Conservation (phyloP, 1,140 invertebrate species). For the Saxidomus purpurata region DNA sequence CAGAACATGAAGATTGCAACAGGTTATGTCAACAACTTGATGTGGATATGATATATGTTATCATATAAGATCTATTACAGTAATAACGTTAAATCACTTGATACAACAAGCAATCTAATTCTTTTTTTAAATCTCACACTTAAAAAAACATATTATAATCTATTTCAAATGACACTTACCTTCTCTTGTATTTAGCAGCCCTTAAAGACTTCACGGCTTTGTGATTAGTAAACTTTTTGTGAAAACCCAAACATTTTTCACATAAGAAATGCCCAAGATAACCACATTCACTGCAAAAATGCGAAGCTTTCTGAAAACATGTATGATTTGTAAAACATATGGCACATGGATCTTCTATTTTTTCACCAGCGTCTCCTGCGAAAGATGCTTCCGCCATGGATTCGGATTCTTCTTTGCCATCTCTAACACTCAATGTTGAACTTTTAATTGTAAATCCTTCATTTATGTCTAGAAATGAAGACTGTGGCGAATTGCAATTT, state of each 20-base stretch:
- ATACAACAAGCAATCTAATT: too few relatives aligned
- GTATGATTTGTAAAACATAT: not conserved
- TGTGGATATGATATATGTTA: too few relatives aligned
- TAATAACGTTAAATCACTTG: too few relatives aligned
- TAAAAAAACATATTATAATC: too few relatives aligned
- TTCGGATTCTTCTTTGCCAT: not conserved
- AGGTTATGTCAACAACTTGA: too few relatives aligned
- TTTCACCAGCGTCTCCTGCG: not conserved
- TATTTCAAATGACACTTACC: not conserved
- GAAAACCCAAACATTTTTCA: not conserved
- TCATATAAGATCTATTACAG: too few relatives aligned
- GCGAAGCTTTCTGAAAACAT: not conserved
- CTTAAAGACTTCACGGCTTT: not conserved
- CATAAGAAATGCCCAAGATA: not conserved
- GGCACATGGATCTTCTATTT: not conserved
- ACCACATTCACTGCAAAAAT: not conserved
- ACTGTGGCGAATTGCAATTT: too few relatives aligned
- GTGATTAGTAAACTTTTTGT: not conserved
- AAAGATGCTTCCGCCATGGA: not conserved
- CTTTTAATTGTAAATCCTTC: too few relatives aligned
- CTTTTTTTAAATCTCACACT: too few relatives aligned
- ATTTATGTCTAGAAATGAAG: too few relatives aligned
- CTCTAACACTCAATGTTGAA: not conserved
- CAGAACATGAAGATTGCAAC: too few relatives aligned
- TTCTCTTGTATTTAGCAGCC: not conserved